phyloP scores from a whole-genome alignment of 2,113 vertebrate species.

The Papio anubis region DNA sequence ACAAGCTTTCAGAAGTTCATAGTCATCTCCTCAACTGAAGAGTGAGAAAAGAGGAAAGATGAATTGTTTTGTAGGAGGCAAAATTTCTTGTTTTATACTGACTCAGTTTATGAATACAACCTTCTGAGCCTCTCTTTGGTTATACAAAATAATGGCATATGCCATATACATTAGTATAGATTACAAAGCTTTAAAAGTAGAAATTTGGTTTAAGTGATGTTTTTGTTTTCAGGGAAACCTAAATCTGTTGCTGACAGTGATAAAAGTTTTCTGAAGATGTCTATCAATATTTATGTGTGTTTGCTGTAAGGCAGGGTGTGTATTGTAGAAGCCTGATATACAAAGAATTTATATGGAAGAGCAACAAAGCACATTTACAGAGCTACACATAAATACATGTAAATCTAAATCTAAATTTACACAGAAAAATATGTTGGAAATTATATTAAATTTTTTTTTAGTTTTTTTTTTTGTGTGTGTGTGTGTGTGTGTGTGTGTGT shows the following conservation, averaged over 20 bases:
- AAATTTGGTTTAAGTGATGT: not conserved
- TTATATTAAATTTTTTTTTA: not conserved
- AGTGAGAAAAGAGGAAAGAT: not conserved
- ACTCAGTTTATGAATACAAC: conserved; percentile 5
- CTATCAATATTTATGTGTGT: not conserved
- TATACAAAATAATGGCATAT: conserved; percentile 22
- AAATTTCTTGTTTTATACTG: conserved; percentile 31
- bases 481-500: not conserved
- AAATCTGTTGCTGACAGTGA: not conserved
- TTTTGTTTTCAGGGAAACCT: conserved; percentile 34
- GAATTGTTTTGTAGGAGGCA: conserved; percentile 31
- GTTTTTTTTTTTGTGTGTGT: not conserved
- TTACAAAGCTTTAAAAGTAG: conserved; percentile 25
- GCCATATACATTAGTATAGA: not conserved
- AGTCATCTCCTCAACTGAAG: conserved; percentile 60
- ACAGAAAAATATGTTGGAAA: not conserved
- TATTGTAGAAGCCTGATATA: not conserved
- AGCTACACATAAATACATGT: not conserved
- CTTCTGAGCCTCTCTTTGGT: not conserved
- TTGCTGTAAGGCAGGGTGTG: not conserved
- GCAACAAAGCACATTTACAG: not conserved
- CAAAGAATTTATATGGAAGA: not conserved
- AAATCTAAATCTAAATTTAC: not conserved
- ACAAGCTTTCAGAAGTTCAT: conserved; percentile 62
- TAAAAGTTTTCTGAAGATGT: not conserved